A percentile compares a stretch with the other conserved stretches of the same genome.
These are phyloP conservation scores for Apamea epomidion DNA, from an alignment of 2,888 invertebrate species.

Conservation along the genomic window DNA sequence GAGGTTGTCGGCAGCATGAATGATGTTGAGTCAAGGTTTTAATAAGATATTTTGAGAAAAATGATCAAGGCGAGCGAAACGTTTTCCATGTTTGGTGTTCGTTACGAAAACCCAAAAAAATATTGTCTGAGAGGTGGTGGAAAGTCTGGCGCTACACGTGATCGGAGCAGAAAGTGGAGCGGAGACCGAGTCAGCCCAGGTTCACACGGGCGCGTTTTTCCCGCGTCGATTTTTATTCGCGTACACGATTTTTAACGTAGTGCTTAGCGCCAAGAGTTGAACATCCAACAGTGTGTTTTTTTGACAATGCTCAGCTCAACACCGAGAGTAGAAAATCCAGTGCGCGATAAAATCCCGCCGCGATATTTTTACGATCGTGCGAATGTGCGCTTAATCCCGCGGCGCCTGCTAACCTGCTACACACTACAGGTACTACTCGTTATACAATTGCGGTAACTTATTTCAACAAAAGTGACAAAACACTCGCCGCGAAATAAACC, in stretches of 20 bases:
- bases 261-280: neutral
- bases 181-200: neutral
- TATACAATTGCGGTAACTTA: slow-evolving; percentile 64
- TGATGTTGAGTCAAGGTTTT: slow-evolving; percentile 63
- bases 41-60: slow-evolving; percentile 44
- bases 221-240: neutral
- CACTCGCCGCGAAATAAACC: slow-evolving; percentile 59
- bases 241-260: neutral
- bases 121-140: slow-evolving; percentile 20
- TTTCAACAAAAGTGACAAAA: slow-evolving; percentile 69
- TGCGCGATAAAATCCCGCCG: neutral
- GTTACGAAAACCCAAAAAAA: slow-evolving; percentile 44
- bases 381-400: neutral
- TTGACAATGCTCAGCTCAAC: neutral
- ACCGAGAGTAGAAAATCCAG: neutral
- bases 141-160: slow-evolving; percentile 33
- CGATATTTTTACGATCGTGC: neutral
- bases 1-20: slow-evolving; percentile 61
- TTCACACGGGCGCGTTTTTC: neutral
- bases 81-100: slow-evolving; percentile 46
- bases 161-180: slow-evolving; percentile 39
- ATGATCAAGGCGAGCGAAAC: slow-evolving; percentile 24
- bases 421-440: slow-evolving; percentile 26
- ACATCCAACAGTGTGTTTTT: no score
- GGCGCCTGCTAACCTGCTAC: slow-evolving; percentile 24